Evolutionary conservation across 1,140 invertebrate genomes (phyloP), one percentile per base, ranked within the genome.

Genomic region (Gryon sp.): DNA sequence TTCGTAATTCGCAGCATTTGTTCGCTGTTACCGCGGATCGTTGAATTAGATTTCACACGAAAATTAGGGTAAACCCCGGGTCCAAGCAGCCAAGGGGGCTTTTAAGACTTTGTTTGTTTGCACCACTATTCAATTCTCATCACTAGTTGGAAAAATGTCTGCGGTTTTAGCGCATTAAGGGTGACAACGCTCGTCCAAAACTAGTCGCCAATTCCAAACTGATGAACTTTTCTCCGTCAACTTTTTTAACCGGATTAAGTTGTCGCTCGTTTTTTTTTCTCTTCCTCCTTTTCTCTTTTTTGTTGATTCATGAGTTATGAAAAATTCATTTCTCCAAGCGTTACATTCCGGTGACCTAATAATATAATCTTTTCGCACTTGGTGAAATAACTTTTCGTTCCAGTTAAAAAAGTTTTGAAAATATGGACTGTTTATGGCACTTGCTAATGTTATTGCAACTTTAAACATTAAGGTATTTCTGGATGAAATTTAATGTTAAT

Each of bases 1-100:
- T 86, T 83, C 76, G 77, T 84, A 84, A 86, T 83, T 84, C 80
- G 79, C 72, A 80, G 81, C 82, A 84, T 84, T 85, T 84, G 83
- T 85, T 84, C 69, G 50, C 73, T 45, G 78, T 84, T 84, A 84
- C 76, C 76, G 53, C 53, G 76, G 43, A 74, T 72, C 62, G 55
- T 7, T 28, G 62, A 82, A 79, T 80, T 79, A 57, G 76, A 82
- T 82, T 77, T 79, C 69, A 52, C 74, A 74, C 62, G 76, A 69
- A 80, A 84, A 82, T 79, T 83, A 76, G 80, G 82, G 76, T 80
- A 80, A 81, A 79, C 68, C 55, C 43, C n/a, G 46, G 16, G 43
- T 57, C 48, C 46, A n/a, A n/a, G n/a, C n/a, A 20, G 59, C 22
- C 32, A 43, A 55, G 57, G 76, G 76, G 19, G 57, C 70, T 74